Evolutionary conservation across 1,140 invertebrate species (phyloP).

Genomic region (Sogatella furcifera): DNA sequence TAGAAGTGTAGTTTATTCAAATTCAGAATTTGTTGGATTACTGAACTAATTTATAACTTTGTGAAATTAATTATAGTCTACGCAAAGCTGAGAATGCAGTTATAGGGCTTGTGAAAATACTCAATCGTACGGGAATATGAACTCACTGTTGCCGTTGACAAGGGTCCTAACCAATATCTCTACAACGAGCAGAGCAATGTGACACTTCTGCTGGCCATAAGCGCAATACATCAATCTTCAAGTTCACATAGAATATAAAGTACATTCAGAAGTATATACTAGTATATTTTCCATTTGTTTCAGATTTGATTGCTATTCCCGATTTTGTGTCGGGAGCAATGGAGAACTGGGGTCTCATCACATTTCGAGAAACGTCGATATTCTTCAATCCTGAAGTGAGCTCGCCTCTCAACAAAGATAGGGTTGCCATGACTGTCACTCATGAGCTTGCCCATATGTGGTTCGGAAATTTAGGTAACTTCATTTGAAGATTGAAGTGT

Average conservation of each 20-base stretch:
- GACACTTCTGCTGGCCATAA: no score
- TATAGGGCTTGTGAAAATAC: no score
- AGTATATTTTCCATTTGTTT: conserved; percentile 26
- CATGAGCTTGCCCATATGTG: conserved; percentile 92
- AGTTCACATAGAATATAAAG: no score
- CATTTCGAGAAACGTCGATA: conserved; percentile 71
- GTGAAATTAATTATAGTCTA: background rate
- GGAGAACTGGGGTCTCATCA: conserved; percentile 88
- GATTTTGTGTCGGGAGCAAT: conserved; percentile 93
- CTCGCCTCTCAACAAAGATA: conserved; percentile 61
- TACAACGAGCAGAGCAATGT: no score
- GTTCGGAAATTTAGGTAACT: conserved; percentile 72
- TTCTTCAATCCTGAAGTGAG: conserved; percentile 56
- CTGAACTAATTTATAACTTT: background rate
- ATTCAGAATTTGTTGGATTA: background rate
- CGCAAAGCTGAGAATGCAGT: no score
- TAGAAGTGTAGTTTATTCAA: no score
- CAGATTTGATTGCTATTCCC: conserved; percentile 87
- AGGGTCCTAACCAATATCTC: no score
- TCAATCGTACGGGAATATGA: no score
- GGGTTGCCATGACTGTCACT: conserved; percentile 67
- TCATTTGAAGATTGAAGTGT: no score
- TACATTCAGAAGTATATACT: no score
- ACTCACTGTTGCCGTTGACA: no score
- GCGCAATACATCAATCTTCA: no score